Percentiles rank a stretch among this genome's conserved stretches.
Conservation (phyloP, 2,888 invertebrate genomes). For the Protonemura montana region DNA sequence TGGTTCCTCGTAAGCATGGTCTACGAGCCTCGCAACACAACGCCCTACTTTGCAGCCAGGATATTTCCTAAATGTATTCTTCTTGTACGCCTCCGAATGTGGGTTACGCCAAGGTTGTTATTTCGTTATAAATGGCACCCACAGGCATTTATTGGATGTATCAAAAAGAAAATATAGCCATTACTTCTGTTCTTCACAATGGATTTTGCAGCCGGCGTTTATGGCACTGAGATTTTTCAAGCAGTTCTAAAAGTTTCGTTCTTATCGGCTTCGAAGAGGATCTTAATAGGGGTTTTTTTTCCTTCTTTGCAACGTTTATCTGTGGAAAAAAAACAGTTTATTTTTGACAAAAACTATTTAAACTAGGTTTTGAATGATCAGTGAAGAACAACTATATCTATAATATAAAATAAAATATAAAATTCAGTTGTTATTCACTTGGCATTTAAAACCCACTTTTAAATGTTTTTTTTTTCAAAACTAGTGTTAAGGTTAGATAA, state of each 20-base stretch:
- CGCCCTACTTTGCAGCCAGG: neutral
- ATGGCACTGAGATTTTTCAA: neutral
- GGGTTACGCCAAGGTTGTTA: neutral
- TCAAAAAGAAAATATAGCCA: slow-evolving; percentile 3
- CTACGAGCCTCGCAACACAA: neutral
- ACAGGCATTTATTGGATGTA: slow-evolving; percentile 12
- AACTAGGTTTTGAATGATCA: too few relatives aligned
- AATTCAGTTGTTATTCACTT: too few relatives aligned
- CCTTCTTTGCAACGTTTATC: too few relatives aligned
- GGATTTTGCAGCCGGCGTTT: neutral
- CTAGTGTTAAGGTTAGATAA: too few relatives aligned
- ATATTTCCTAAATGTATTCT: neutral
- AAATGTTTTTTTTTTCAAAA: too few relatives aligned
- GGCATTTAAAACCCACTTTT: too few relatives aligned
- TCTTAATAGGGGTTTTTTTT: too few relatives aligned
- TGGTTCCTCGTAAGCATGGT: neutral
- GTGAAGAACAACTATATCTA: too few relatives aligned
- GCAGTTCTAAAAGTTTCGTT: neutral
- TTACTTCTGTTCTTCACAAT: slow-evolving; percentile 7
- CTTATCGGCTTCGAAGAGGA: neutral
- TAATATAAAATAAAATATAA: too few relatives aligned
- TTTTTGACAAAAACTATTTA: too few relatives aligned
- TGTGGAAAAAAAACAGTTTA: too few relatives aligned
- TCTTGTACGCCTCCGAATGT: neutral
- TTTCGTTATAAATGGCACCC: neutral